Percentiles rank a stretch among this genome's conserved stretches.
Evolutionary conservation across 1,140 invertebrate species (phyloP).

Genomic region (Anoplolepis gracilipes): DNA sequence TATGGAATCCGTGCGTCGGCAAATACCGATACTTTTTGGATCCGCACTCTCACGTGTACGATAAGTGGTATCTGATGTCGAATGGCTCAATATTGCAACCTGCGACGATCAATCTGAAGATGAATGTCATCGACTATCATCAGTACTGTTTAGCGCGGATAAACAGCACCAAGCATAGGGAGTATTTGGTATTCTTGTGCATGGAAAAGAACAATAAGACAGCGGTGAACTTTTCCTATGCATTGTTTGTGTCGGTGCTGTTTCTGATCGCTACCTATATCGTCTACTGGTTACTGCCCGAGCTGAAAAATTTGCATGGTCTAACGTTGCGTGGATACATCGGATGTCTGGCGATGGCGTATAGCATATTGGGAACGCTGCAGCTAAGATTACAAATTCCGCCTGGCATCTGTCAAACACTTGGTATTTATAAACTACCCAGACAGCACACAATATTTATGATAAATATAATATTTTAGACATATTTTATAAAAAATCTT

Average conservation of each 20-base stretch:
- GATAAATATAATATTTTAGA: no score
- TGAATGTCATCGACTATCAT: no score
- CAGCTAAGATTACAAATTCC: constrained; percentile 85
- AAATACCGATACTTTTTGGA: no score
- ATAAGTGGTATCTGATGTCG: neutral
- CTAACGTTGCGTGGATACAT: constrained; percentile 89
- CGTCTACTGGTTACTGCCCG: constrained; percentile 89
- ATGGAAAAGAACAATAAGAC: constrained; percentile 23
- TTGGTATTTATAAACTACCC: no score
- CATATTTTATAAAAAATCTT: no score
- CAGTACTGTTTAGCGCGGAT: no score
- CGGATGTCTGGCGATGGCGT: constrained; percentile 83
- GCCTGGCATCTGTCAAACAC: no score
- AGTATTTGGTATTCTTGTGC: neutral
- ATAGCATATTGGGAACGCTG: constrained; percentile 84
- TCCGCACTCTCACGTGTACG: constrained; percentile 29
- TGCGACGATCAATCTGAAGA: no score
- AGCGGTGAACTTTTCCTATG: neutral
- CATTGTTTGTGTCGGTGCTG: constrained; percentile 88
- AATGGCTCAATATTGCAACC: no score
- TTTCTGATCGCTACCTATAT: constrained; percentile 89
- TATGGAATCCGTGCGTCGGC: neutral
- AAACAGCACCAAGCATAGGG: no score
- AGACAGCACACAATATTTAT: no score
- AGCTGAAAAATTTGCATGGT: constrained; percentile 89